Conservation (phyloP, 2,113 vertebrate species). For the Ochotona princeps region DNA sequence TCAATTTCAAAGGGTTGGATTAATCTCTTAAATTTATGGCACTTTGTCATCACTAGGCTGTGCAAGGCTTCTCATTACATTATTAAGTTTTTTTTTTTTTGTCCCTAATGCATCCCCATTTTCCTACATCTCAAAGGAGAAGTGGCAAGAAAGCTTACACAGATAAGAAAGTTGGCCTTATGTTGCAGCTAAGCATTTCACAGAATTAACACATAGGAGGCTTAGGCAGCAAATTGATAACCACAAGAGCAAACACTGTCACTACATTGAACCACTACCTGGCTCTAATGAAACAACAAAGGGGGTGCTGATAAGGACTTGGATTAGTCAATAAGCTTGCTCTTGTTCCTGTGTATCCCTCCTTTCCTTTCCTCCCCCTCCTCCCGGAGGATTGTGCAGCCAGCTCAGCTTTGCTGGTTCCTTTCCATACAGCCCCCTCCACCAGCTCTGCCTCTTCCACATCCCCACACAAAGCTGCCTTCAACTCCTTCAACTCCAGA, state of each 20-base stretch:
- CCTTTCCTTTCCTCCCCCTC: background rate
- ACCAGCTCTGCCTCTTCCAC: background rate
- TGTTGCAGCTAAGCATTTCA: background rate
- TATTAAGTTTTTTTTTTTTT: background rate
- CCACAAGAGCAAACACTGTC: background rate
- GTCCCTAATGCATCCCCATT: background rate
- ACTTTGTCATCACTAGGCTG: background rate
- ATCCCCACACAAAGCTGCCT: background rate
- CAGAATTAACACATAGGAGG: background rate
- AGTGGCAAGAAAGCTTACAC: background rate
- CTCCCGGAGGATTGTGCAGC: fast-evolving
- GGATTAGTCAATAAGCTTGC: background rate
- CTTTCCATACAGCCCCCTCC: background rate
- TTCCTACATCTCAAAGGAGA: background rate
- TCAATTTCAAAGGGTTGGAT: background rate
- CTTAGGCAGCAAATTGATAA: background rate
- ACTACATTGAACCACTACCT: background rate
- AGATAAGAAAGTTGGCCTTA: background rate
- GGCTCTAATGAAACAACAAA: background rate
- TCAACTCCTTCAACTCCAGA: background rate
- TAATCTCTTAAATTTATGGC: background rate
- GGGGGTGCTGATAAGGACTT: background rate
- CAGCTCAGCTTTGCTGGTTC: background rate
- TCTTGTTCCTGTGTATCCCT: background rate
- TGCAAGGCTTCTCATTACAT: background rate